Base-by-base conservation (phyloP, 2,888 invertebrate species). In the Limenitis camilla region DNA sequence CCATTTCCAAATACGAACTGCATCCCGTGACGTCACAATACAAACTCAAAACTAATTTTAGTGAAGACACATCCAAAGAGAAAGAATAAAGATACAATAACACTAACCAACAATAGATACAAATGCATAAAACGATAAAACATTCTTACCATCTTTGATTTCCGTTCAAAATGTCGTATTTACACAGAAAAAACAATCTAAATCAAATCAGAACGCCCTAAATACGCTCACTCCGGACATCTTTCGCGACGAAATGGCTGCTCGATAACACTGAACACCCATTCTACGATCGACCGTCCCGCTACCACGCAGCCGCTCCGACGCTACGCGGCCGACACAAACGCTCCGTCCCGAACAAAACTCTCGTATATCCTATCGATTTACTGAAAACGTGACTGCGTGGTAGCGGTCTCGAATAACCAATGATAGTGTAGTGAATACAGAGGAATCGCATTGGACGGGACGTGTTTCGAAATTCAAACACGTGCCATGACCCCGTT, bases 401-500 rank as follows among this genome's bases (percentile, higher is more conserved):
- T 78, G 72, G 86, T 86, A 84, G 72, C 58, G 67, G 69, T 67
- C 49, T 49, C 49, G 62, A 61, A 67, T 68, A 79, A 74, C 86
- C 86, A 86, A 86, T 86, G 72, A 75, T 69, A 75, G 66, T 65
- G 64, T 67, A 68, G 66, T 71, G 71, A 68, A 67, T 69, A 71
- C 71, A 72, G 73, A 71, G 74, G 78, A 78, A 69, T 72, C 74
- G 81, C 73, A 86, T 86, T 86, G 86, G 86, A 80, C 70, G 72
- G 74, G 67, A 78, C 78, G 76, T 75, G 78, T 81, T 83, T 85
- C 82, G 81, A 83, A 84, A 84, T 85, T 85, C 79, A 85, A 85
- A 84, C 82, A 78, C 81, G 84, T 82, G 82, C 82, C 74, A 76
- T 86, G 85, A 86, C 85, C 86, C 80, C 81, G 59, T 61, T 62